A percentile compares a stretch with the other conserved stretches of the same genome.
These are phyloP conservation scores for Dryobotodes eremita DNA, from an alignment of 2,888 invertebrate species.

Conservation along the genomic window DNA sequence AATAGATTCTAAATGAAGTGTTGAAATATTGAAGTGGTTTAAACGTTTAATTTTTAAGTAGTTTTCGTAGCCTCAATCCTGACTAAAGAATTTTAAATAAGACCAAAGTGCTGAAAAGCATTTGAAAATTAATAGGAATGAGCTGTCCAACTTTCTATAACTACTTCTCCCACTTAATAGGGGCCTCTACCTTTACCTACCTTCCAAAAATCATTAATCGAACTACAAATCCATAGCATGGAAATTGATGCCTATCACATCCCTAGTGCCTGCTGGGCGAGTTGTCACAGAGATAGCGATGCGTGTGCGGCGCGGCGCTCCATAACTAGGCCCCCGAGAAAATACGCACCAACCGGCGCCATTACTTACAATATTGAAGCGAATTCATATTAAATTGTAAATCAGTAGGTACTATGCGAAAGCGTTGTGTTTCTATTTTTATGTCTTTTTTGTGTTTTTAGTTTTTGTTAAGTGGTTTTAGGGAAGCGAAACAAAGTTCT, in stretches of 20 bases:
- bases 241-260: conserved; percentile 31
- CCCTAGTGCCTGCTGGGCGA: conserved; percentile 33
- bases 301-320: conserved; percentile 60
- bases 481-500: neutral
- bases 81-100: neutral
- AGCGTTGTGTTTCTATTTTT: neutral
- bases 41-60: conserved; percentile 21
- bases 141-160: neutral
- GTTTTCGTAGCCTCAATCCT: neutral
- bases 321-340: conserved; percentile 67
- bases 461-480: neutral
- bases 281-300: conserved; percentile 55
- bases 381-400: conserved; percentile 20
- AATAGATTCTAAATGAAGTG: conserved; percentile 35
- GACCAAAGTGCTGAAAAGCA: neutral
- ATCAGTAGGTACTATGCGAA: conserved; percentile 21
- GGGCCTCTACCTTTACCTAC: too few species aligned
- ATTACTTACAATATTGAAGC: conserved; percentile 56
- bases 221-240: conserved; percentile 1
- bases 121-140: neutral
- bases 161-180: neutral
- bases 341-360: conserved; percentile 42
- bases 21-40: conserved; percentile 39
- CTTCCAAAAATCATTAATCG: neutral
- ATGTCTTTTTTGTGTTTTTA: neutral